Evolutionary conservation across 2,888 invertebrate species (phyloP), one percentile per base, ranked within the genome.

Genomic region (Hypomecis atomaria): DNA sequence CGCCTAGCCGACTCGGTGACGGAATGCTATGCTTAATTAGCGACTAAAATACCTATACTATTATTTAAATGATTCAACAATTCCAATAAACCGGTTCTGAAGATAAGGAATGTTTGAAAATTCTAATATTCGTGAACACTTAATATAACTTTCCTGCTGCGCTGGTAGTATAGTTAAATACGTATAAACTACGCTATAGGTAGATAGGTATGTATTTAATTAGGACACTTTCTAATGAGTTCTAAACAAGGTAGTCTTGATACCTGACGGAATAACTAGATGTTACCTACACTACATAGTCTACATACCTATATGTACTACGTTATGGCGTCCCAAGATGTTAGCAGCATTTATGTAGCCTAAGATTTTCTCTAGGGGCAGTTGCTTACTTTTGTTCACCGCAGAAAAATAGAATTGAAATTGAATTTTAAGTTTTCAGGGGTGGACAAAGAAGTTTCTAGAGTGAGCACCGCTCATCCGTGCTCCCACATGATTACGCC

Each of bases 11-110:
- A 71, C 50, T 65, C 70, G 76, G 70, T 79, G 79, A 82, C 77
- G 79, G 79, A 79, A 82, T 78, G 75, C 77, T 76, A 73, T 71
- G 71, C 71, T 74, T 63, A 59, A 63, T 64, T 64, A 53, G 33
- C 56, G 50, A 47, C 45, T 50, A 45, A 62, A 58, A 62, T 53
- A 62, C 23, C 44, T 43, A 13, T 23, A 6, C 38, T 42, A 5
- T 53, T 43, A 42, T 40, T n/a, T 40, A 44, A 42, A 11, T 37
- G 49, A 49, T 54, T 43, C 40, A 33, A 57, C 47, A 40, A 36
- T 37, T 45, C 38, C 11, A 11, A n/a, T 42, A 37, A 50, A 50
- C 42, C 43, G 13, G 54, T 61, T 82, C 11, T 7, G 33, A 6
- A 33, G 42, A 43, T 44, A 55, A 55, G 55, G 55, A 55, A 55